phyloP scores from a whole-genome alignment of 2,113 vertebrate species.

The Aptenodytes patagonicus region DNA sequence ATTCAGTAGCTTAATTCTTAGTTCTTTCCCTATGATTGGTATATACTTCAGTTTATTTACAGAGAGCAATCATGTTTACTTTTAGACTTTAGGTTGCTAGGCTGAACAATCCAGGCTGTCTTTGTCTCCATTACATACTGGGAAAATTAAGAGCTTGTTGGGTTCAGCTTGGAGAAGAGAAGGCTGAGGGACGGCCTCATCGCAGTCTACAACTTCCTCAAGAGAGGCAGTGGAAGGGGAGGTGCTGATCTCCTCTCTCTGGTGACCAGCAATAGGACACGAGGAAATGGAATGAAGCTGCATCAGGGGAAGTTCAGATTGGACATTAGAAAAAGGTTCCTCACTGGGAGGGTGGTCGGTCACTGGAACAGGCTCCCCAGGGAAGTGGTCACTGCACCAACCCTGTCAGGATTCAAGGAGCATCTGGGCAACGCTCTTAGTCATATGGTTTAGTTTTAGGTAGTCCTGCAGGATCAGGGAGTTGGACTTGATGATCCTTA shows the following conservation, averaged over 20 bases:
- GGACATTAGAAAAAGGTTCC: neutral
- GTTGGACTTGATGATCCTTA: neutral
- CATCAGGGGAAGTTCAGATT: neutral
- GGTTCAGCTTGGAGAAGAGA: neutral
- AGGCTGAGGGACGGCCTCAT: neutral
- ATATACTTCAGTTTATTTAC: neutral
- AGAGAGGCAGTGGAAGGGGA: accelerated
- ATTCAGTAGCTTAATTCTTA: neutral
- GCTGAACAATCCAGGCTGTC: neutral
- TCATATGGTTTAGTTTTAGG: neutral
- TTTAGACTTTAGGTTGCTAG: neutral
- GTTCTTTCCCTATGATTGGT: neutral
- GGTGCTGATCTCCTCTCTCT: neutral
- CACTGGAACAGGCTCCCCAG: neutral
- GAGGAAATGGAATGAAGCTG: neutral
- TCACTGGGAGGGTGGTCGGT: neutral
- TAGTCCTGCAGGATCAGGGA: neutral
- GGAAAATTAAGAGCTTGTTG: neutral
- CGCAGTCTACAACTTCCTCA: neutral
- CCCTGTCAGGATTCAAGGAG: neutral
- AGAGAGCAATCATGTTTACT: neutral
- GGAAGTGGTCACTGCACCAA: neutral
- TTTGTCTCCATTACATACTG: neutral
- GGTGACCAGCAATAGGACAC: accelerated
- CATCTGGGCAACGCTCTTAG: neutral